A percentile compares a stretch with the other conserved stretches of the same genome.
These are phyloP conservation scores for Trichomycterus rosablanca DNA, from an alignment of 2,113 vertebrate genomes.

Conservation along the genomic window DNA sequence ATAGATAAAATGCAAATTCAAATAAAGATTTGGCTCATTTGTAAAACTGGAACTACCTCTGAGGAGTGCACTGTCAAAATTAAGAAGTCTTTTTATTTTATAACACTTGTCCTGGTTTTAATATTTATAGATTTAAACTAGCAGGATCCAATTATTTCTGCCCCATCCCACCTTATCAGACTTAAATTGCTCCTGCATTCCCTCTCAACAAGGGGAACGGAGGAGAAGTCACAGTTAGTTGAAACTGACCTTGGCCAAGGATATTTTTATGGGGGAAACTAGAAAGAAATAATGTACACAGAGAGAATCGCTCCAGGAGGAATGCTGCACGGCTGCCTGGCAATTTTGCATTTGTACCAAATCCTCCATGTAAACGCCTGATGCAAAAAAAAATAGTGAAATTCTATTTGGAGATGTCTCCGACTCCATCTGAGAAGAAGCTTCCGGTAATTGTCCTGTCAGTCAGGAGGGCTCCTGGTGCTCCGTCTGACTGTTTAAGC, in stretches of 20 bases:
- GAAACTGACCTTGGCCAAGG: conserved; percentile 67
- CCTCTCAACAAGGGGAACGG: conserved; percentile 31
- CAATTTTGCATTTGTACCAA: conserved; percentile 57
- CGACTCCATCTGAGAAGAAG: conserved; percentile 64
- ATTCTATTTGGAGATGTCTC: conserved; percentile 75
- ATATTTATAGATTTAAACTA: conserved; percentile 36
- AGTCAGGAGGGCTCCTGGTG: conserved; percentile 66
- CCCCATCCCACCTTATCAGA: conserved; percentile 25
- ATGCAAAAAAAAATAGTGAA: conserved; percentile 71
- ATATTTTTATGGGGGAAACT: conserved; percentile 41
- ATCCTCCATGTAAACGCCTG: conserved; percentile 63
- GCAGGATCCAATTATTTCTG: conserved; percentile 31
- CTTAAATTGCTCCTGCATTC: conserved; percentile 47
- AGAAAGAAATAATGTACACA: conserved; percentile 14
- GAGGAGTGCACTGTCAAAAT: conserved; percentile 28
- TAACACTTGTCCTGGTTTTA: conserved; percentile 21
- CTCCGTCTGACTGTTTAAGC: conserved; percentile 63
- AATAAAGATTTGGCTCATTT: neutral
- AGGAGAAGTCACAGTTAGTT: conserved; percentile 32
- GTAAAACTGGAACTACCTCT: neutral
- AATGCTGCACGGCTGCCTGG: conserved; percentile 38
- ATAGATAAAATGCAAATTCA: no score
- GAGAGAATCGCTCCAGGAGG: conserved; percentile 45
- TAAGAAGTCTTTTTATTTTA: conserved; percentile 28
- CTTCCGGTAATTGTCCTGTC: conserved; percentile 80